Base-by-base conservation (phyloP, 35 echinoderm and acorn worm species). In the Hemicentrotus pulcherrimus region DNA sequence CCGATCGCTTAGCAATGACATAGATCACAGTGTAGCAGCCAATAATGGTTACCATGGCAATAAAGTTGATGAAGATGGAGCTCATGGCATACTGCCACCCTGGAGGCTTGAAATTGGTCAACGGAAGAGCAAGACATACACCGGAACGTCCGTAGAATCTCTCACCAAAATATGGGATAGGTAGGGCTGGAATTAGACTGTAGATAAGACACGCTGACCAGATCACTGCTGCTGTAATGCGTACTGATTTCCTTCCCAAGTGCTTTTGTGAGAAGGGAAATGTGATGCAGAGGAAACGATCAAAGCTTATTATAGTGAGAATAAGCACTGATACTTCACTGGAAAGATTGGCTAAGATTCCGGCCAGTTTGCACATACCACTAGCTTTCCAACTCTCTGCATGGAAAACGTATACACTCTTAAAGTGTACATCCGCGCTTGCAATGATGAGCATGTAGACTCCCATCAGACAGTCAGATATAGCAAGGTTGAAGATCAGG, bases 381-480 rank as follows among this genome's bases (percentile, higher is more conserved):
- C 98, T 95, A 4, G 61, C 46, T 59, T 88, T 94, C 98, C 98
- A 99, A 0, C 46, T 10, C 24, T 95, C 88, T 19, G 97, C 96
- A 48, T 95, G 88, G 61, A 94, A 96, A 32, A 97, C 89, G 95
- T 99, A 99, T 3, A 96, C 94, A 58, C 96, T 95, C 46, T 96
- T 91, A 85, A 93, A 99, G 86, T 96, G 91, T 19, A 59, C 88
- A 91, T 99, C 98, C 0, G 97, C 97, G 9, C 91, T 61, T 2
- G 98, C 98, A 18, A 99, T 99, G 61, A 97, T 96, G 16, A 99
- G 45, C 97, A 99, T 96, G 90, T 99, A 99, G 1, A 97, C 92
- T n/a, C 98, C 98, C 98, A 99, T 99, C 5, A 99, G 88, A 50
- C 97, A 96, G 55, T 99, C 98, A 16, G 98, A 96, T 7, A 99